These are phyloP conservation scores for Acromyrmex echinatior DNA, from an alignment of 1,140 invertebrate species.

Conservation along the genomic window DNA sequence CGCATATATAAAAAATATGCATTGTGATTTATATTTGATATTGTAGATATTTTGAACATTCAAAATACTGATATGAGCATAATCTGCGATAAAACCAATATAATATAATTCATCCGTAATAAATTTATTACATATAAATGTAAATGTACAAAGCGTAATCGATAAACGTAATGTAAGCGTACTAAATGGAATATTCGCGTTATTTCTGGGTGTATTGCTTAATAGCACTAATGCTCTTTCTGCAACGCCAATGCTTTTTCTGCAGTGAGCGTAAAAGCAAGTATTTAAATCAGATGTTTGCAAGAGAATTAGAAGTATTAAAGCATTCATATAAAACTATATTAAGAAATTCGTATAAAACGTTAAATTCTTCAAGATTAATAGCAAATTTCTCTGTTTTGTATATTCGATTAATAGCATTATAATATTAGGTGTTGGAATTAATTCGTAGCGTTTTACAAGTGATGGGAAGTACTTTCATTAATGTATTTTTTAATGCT, in stretches of 20 bases:
- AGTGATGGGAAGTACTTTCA: no score
- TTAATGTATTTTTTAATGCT: no score
- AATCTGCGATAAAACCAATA: slow-evolving; percentile 23
- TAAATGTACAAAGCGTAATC: slow-evolving; percentile 31
- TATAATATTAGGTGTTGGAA: no score
- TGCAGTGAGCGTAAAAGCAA: not conserved
- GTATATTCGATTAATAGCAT: not conserved
- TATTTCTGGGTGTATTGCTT: not conserved
- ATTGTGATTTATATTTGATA: not conserved
- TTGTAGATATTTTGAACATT: not conserved
- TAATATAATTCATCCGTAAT: not conserved
- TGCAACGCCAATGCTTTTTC: not conserved
- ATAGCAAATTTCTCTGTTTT: not conserved
- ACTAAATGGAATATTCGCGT: slow-evolving; percentile 10
- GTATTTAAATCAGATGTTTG: slow-evolving; percentile 33
- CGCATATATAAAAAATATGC: not conserved
- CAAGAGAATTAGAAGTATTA: not conserved
- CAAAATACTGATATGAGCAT: not conserved
- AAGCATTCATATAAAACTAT: not conserved
- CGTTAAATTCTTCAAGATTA: not conserved
- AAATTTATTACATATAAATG: slow-evolving; percentile 42
- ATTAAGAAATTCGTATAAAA: not conserved
- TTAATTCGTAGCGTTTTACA: no score
- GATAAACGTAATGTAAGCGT: not conserved
- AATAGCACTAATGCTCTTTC: slow-evolving; percentile 12